Conservation (phyloP, 2,113 vertebrate species). For the Anseranas semipalmata region DNA sequence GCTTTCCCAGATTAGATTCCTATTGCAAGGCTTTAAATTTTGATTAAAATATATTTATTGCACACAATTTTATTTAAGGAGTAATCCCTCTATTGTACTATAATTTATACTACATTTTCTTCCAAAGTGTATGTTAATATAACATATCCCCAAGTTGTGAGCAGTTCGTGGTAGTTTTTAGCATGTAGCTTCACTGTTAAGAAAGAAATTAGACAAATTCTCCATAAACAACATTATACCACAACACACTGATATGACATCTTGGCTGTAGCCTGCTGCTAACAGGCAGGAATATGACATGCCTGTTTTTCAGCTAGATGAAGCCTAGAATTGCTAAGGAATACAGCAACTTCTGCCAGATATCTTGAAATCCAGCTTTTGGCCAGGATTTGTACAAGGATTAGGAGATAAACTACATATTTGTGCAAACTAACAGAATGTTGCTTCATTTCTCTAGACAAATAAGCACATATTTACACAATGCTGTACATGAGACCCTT, state of each 20-base stretch:
- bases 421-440: constrained; percentile 3
- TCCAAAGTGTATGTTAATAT: background rate
- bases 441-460: constrained; percentile 33
- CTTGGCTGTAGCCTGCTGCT: background rate
- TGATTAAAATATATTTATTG: background rate
- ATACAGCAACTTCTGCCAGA: background rate
- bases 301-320: constrained; percentile 4
- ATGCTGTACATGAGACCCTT: background rate
- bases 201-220: background rate
- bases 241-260: background rate
- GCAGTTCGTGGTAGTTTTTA: background rate
- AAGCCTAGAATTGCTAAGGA: constrained; percentile 6
- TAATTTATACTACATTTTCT: background rate
- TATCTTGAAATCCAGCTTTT: constrained; percentile 40
- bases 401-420: constrained; percentile 43
- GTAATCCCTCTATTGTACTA: background rate
- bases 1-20: background rate
- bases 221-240: background rate
- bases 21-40: background rate
- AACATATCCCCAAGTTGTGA: background rate
- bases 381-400: constrained; percentile 38
- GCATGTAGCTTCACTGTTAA: background rate
- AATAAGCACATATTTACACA: constrained; percentile 35
- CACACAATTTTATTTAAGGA: background rate
- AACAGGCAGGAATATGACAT: background rate